Evolutionary conservation across 2,888 invertebrate genomes (phyloP), one percentile per base, ranked within the genome.

Genomic region (Hemithea aestivaria): DNA sequence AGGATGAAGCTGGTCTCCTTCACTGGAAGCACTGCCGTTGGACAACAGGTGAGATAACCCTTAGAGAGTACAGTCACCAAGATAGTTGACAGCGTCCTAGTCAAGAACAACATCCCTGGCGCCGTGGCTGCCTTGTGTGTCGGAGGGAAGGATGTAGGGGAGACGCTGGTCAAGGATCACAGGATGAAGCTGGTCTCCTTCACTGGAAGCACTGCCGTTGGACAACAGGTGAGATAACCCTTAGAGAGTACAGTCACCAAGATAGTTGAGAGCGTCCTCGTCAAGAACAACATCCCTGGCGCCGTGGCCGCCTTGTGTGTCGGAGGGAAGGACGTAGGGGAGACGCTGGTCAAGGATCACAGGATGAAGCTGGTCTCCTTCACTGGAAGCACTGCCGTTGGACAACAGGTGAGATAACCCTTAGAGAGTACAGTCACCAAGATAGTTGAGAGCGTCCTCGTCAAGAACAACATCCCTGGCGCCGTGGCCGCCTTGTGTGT

Each of bases 21-120:
- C 70, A 99, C 99, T 40, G 99, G 98, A 23, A 98, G 98, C 68
- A 96, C 96, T 1, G 89, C 91, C 51, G 93, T 96, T 40, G 98
- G 98, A 6, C 92, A 92, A 48, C 89, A 95, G 85, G 94, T 92
- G 9, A 7, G 16, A 20, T 10, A n/a, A n/a, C n/a, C n/a, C n/a
- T n/a, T n/a, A n/a, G n/a, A n/a, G n/a, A n/a, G n/a, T n/a, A n/a
- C n/a, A n/a, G n/a, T n/a, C n/a, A n/a, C n/a, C n/a, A n/a, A n/a
- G n/a, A n/a, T n/a, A n/a, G n/a, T n/a, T n/a, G n/a, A n/a, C n/a
- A n/a, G n/a, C n/a, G n/a, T n/a, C n/a, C n/a, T n/a, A n/a, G n/a
- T n/a, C n/a, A n/a, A n/a, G n/a, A n/a, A n/a, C n/a, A n/a, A n/a
- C n/a, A n/a, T n/a, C n/a, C n/a, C n/a, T n/a, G n/a, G n/a, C n/a